Base-by-base conservation (phyloP, 2,113 vertebrate genomes). In the Eulacestoma nigropectus region DNA sequence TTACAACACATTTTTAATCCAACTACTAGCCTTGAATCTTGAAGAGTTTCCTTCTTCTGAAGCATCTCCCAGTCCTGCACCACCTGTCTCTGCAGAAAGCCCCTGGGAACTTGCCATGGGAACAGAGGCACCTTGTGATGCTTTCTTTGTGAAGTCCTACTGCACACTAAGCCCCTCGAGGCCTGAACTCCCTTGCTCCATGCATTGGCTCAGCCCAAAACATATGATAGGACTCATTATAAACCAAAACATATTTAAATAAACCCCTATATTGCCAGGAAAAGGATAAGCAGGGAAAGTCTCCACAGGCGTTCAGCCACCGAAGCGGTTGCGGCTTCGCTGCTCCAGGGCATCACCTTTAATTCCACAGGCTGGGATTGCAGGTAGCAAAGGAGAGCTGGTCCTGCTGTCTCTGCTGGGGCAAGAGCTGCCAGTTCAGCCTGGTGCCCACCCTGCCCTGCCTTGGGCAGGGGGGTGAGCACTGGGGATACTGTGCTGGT, bases 31-130 rank as follows among this genome's bases (percentile, higher is more conserved):
- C 14, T 33, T 49, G 7, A 26, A 26, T 39, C 13, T 35, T 39
- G 23, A 53, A 23, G 32, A 39, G 20, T 3, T 80, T 22, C 17
- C 20, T 5, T 15, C 37, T 81, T 47, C 87, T 79, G 65, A 39
- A 85, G 56, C 35, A 39, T 18, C 42, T 77, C 44, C 25, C 27
- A 29, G 41, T 32, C 59, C 39, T 13, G 5, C 35, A 22, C 27
- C 39, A 16, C 4, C 27, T 33, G 41, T 30, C 25, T 37, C 42
- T 79, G n/a, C 53, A 76, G 75, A 60, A 67, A 60, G 41, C 11
- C 72, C 41, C 49, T 23, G 42, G 42, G 62, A 82, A 35, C 15
- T 8, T 0, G 3, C 41, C 3, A 1, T 1, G 1, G 56, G 29
- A 60, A n/a, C 21, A 72, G 68, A 53, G 13, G 4, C 12, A 16